Conservation (phyloP, 2,888 invertebrate species). For the Salticus scenicus region DNA sequence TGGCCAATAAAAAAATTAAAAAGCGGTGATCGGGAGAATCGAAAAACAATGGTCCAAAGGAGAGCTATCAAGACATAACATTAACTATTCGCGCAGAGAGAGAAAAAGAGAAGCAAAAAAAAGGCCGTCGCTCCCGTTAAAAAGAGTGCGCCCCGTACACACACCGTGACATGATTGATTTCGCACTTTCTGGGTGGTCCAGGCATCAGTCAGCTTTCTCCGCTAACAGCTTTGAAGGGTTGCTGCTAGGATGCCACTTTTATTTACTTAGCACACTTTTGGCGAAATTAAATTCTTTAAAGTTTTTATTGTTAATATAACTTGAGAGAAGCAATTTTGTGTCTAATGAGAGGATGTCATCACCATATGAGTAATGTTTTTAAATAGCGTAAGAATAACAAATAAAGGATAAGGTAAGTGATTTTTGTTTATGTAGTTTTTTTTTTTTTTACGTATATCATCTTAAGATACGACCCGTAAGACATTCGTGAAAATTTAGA, state of each 20-base stretch:
- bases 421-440: too few species aligned
- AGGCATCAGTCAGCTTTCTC: conserved; percentile 58
- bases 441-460: too few species aligned
- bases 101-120: conserved; percentile 21
- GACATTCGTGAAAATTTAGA: too few species aligned
- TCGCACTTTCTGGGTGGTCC: conserved; percentile 70
- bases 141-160: conserved; percentile 59
- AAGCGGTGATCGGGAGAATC: conserved; percentile 20
- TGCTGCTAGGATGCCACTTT: conserved; percentile 25
- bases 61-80: conserved; percentile 66
- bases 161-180: conserved; percentile 70
- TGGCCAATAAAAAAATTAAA: conserved; percentile 20
- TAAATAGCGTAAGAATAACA: too few species aligned
- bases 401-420: too few species aligned
- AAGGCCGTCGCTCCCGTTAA: conserved; percentile 62
- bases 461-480: too few species aligned
- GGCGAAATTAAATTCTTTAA: too few species aligned
- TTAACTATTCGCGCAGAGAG: conserved; percentile 57
- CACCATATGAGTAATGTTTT: too few species aligned
- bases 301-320: neutral
- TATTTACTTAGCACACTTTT: neutral
- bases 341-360: too few species aligned
- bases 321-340: too few species aligned
- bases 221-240: conserved; percentile 57
- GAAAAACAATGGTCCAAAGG: conserved; percentile 46